Conservation (phyloP, 1,140 invertebrate genomes). For the Lethrus apterus region DNA sequence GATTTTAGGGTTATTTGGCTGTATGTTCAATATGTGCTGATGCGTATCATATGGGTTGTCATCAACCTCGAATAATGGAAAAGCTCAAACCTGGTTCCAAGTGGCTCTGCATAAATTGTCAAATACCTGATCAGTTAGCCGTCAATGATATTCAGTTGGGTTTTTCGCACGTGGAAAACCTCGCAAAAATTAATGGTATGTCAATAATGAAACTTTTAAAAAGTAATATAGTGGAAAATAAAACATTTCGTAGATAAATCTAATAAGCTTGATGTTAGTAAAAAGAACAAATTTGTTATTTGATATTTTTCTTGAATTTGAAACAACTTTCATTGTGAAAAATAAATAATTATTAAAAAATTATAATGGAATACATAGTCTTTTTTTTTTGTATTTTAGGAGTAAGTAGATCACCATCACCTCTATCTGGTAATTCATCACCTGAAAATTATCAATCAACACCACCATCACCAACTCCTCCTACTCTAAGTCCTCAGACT, state of each 20-base stretch:
- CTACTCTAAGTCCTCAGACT: constrained; percentile 34
- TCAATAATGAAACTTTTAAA: too few relatives aligned
- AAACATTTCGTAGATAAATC: too few relatives aligned
- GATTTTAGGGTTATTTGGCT: constrained; percentile 56
- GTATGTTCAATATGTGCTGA: constrained; percentile 77
- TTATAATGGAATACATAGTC: too few relatives aligned
- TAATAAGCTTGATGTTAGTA: too few relatives aligned
- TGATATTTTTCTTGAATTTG: too few relatives aligned
- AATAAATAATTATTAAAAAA: too few relatives aligned
- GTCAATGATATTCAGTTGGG: constrained; percentile 33
- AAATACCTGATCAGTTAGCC: constrained; percentile 38
- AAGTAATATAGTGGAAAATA: too few relatives aligned
- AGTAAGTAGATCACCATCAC: constrained; percentile 12
- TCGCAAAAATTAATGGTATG: constrained; percentile 5
- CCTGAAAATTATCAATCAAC: constrained; percentile 20
- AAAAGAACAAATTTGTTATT: too few relatives aligned
- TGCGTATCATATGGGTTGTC: constrained; percentile 72
- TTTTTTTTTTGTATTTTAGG: background rate
- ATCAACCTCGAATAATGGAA: constrained; percentile 54
- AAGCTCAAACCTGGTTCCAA: constrained; percentile 47
- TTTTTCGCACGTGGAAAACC: background rate
- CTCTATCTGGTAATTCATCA: constrained; percentile 24
- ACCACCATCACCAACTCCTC: constrained; percentile 29
- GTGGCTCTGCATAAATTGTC: constrained; percentile 52
- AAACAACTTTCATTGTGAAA: too few relatives aligned